These are phyloP conservation scores for Tipula unca DNA, from an alignment of 2,888 invertebrate genomes.

Conservation along the genomic window DNA sequence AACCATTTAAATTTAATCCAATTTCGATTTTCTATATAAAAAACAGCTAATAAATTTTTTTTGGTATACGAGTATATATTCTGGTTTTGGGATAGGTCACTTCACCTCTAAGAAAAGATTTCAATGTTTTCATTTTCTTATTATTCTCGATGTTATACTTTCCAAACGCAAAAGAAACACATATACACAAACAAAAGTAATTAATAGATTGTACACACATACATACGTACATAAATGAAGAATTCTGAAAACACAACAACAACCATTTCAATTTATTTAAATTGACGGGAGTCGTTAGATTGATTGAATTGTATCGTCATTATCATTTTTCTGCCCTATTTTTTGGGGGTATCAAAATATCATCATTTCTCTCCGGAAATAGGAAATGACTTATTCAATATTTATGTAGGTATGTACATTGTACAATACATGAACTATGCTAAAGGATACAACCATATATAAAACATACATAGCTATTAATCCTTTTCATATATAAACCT, in stretches of 20 bases:
- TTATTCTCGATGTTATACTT: neutral
- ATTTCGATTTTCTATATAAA: neutral
- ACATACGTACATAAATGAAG: too few relatives aligned
- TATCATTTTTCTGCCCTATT: neutral
- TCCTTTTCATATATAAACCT: neutral
- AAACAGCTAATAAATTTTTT: neutral
- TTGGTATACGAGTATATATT: neutral
- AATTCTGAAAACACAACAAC: neutral
- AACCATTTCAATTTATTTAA: neutral
- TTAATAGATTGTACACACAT: neutral
- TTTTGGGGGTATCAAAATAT: neutral
- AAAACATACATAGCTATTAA: neutral
- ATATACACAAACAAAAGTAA: neutral
- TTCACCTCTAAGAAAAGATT: neutral
- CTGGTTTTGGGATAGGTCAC: neutral
- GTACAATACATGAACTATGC: too few relatives aligned
- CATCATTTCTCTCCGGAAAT: neutral
- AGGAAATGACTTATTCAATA: neutral
- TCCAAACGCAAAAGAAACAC: neutral
- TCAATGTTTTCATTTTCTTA: neutral
- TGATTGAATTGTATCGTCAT: neutral
- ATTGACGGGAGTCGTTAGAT: neutral
- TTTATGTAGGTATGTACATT: neutral
- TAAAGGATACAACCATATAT: neutral
- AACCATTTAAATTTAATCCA: neutral